phyloP scores from a whole-genome alignment of 2,888 invertebrate species.

The Cantharis rustica region DNA sequence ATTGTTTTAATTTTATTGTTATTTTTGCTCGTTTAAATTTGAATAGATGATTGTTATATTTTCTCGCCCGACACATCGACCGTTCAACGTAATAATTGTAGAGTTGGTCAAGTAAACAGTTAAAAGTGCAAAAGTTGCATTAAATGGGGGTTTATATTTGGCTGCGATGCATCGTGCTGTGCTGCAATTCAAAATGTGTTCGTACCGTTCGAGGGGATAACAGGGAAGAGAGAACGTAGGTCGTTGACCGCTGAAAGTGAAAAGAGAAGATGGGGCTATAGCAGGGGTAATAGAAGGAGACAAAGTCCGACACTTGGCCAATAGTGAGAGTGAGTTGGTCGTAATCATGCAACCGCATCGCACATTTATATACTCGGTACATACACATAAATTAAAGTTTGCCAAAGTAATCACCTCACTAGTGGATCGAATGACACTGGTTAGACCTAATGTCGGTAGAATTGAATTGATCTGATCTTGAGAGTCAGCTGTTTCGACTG shows the following conservation, averaged over 20 bases:
- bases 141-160: slow-evolving; percentile 36
- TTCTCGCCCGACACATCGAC: neutral
- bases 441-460: slow-evolving; percentile 27
- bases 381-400: slow-evolving; percentile 15
- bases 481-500: slow-evolving; percentile 23
- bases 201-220: slow-evolving; percentile 26
- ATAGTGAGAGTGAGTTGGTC: slow-evolving; percentile 28
- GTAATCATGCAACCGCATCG: slow-evolving; percentile 21
- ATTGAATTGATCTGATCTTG: slow-evolving; percentile 26
- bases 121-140: slow-evolving; percentile 3
- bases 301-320: slow-evolving; percentile 16
- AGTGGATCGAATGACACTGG: slow-evolving; percentile 26
- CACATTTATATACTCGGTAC: slow-evolving; percentile 8
- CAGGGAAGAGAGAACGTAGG: slow-evolving; percentile 33
- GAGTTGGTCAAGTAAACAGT: slow-evolving; percentile 1
- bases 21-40: neutral
- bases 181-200: slow-evolving; percentile 33
- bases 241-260: slow-evolving; percentile 46
- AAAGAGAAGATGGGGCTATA: slow-evolving; percentile 41
- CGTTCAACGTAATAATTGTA: neutral
- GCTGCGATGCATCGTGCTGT: slow-evolving; percentile 34
- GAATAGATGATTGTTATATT: neutral
- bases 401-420: slow-evolving; percentile 23
- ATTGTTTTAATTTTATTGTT: neutral
- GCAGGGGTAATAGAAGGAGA: slow-evolving; percentile 30